Conservation (phyloP, 2,797 vertebrate genomes). For the Xenopus petersii region DNA sequence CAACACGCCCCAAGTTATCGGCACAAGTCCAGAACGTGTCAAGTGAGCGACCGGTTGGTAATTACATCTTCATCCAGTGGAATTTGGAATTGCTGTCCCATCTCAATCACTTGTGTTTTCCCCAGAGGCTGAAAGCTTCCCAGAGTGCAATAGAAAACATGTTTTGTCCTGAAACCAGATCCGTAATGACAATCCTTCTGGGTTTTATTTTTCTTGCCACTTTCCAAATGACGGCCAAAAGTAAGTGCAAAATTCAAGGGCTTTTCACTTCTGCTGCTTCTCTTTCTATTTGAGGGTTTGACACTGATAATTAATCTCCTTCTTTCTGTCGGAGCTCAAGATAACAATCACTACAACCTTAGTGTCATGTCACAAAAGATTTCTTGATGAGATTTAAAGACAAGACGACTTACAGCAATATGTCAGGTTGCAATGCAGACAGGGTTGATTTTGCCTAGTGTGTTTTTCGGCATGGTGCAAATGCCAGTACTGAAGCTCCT, state of each 20-base stretch:
- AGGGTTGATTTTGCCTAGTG: too few species aligned
- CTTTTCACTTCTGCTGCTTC: conserved; percentile 18
- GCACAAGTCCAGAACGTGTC: conserved; percentile 22
- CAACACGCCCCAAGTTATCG: conserved; percentile 11
- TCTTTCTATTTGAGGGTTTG: conserved; percentile 11
- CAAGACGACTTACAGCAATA: too few species aligned
- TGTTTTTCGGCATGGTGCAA: too few species aligned
- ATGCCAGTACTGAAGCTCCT: too few species aligned
- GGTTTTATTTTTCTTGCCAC: conserved; percentile 24
- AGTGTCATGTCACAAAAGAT: conserved; percentile 17
- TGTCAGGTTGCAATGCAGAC: too few species aligned
- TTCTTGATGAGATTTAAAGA: background rate
- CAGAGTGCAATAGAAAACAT: conserved; percentile 15
- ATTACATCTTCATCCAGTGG: conserved; percentile 39
- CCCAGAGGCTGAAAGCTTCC: conserved; percentile 31
- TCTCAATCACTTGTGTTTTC: conserved; percentile 16
- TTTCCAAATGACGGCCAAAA: conserved; percentile 38
- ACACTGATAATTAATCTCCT: conserved; percentile 43
- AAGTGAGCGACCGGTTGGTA: conserved; percentile 7
- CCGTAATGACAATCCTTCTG: conserved; percentile 39
- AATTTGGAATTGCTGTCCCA: conserved; percentile 27
- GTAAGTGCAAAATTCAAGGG: conserved; percentile 32
- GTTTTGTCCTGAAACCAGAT: conserved; percentile 42
- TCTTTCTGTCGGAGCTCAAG: conserved; percentile 25
- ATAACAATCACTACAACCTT: conserved; percentile 27